These are phyloP conservation scores for Smittia aterrima DNA, from an alignment of 2,888 invertebrate genomes.

Conservation along the genomic window DNA sequence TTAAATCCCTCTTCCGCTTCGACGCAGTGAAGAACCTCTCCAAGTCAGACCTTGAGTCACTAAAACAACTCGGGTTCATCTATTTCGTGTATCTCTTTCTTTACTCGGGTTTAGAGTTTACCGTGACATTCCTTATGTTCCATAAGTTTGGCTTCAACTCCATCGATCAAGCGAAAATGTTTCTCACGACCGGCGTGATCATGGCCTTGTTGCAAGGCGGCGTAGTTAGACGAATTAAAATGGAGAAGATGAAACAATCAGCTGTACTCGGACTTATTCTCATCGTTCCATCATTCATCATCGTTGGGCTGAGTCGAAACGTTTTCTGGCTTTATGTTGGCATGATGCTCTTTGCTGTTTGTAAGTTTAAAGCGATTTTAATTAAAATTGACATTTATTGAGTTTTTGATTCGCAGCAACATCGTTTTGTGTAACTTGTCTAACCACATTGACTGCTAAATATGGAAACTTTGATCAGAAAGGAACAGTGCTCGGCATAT, in stretches of 20 bases:
- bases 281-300: conserved; percentile 82
- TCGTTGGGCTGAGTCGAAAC: conserved; percentile 71
- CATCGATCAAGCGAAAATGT: conserved; percentile 98
- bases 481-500: conserved; percentile 89
- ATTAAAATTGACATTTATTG: conserved; percentile 19
- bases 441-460: conserved; percentile 89
- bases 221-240: conserved; percentile 76
- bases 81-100: conserved; percentile 91
- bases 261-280: conserved; percentile 75
- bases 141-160: conserved; percentile 86
- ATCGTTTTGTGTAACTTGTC: conserved; percentile 91
- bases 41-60: conserved; percentile 61
- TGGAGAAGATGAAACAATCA: conserved; percentile 67
- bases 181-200: conserved; percentile 81
- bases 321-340: conserved; percentile 71
- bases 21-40: conserved; percentile 66
- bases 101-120: conserved; percentile 96
- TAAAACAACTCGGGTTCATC: conserved; percentile 68
- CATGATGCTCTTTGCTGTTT: conserved; percentile 82
- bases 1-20: conserved; percentile 64
- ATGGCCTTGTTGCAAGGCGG: conserved; percentile 92
- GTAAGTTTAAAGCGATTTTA: conserved; percentile 60
- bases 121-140: conserved; percentile 93
- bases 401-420: conserved; percentile 60
- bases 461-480: conserved; percentile 79